Evolutionary conservation across 2,113 vertebrate species (phyloP).

Genomic region (Cebus imitator): DNA sequence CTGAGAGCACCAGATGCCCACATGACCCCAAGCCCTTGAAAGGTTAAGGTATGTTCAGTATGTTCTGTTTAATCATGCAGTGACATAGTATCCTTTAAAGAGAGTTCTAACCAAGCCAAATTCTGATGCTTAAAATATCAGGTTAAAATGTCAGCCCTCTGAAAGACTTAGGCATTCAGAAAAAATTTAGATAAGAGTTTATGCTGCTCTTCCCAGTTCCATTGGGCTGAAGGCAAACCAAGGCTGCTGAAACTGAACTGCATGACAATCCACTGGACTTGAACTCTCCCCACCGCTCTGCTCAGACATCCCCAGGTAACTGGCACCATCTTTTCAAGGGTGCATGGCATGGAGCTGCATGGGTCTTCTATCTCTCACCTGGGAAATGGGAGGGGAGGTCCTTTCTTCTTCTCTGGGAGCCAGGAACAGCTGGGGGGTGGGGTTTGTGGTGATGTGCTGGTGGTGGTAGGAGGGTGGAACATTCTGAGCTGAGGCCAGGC

Average conservation of each 20-base stretch:
- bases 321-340: background rate
- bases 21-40: background rate
- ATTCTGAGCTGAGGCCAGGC: background rate
- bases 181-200: background rate
- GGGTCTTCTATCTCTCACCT: background rate
- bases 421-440: background rate
- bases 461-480: background rate
- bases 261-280: no score
- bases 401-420: background rate
- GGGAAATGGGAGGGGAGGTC: background rate
- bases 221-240: background rate
- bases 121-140: background rate
- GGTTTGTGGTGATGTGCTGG: background rate
- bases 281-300: accelerated
- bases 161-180: background rate
- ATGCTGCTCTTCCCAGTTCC: background rate
- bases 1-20: background rate
- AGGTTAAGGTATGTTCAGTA: background rate
- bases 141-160: background rate
- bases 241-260: background rate
- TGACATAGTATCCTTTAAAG: background rate
- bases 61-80: background rate
- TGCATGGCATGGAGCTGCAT: background rate
- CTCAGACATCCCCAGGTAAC: background rate
- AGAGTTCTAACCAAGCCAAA: background rate